Conservation (phyloP, 2,113 vertebrate genomes). For the Macrotus californicus region DNA sequence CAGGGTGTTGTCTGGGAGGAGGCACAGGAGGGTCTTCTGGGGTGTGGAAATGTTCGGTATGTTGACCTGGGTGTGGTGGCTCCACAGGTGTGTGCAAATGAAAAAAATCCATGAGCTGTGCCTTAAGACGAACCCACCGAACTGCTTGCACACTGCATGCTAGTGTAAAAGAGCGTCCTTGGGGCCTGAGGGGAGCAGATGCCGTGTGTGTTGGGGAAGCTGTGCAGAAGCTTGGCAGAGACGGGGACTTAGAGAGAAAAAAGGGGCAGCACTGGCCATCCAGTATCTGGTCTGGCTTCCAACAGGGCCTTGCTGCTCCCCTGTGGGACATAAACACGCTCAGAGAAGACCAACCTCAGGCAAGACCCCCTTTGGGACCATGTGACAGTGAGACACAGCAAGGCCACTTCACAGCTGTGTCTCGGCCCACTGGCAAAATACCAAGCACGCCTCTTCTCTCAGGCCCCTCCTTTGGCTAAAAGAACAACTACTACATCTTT, state of each 20-base stretch:
- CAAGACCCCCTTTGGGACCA: not conserved
- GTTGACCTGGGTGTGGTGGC: not conserved
- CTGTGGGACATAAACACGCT: not conserved
- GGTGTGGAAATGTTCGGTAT: not conserved
- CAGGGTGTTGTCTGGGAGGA: not conserved
- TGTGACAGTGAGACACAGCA: not conserved
- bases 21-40: not conserved
- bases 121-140: not conserved
- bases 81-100: not conserved
- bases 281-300: not conserved
- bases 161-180: not conserved
- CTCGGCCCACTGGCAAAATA: not conserved
- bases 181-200: not conserved
- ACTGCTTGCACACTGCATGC: not conserved
- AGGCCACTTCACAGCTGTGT: not conserved
- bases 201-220: not conserved
- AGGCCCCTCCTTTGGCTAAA: not conserved
- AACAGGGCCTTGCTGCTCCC: not conserved
- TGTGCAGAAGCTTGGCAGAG: not conserved
- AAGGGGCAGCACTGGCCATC: not conserved
- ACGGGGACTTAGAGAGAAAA: not conserved
- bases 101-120: not conserved
- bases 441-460: not conserved
- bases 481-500: not conserved
- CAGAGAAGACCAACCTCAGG: not conserved